Evolutionary conservation across 2,888 invertebrate genomes (phyloP), one percentile per base, ranked within the genome.

Genomic region (Mamestra brassicae): DNA sequence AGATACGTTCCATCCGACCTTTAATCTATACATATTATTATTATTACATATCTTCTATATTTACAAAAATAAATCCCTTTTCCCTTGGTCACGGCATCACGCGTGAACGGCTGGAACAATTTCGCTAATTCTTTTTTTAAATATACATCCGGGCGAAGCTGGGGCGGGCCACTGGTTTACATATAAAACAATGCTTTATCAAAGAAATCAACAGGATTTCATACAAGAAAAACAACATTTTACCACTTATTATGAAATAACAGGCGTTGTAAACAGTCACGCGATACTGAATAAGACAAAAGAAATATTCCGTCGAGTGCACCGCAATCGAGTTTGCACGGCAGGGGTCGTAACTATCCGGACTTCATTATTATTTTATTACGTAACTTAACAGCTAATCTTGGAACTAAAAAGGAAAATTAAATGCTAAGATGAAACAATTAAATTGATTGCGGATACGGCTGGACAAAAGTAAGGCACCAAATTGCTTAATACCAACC

Each of bases 201-300:
- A 52, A 54, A 68, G 4, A 65, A 73, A 73, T 26, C 13, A 54
- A n/a, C 13, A 61, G n/a, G 11, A 11, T 36, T 52, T 13, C 11
- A 4, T n/a, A 38, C 50, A 79, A 58, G 58, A 79, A 75, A 62
- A 52, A 52, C 52, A 36, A 1, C 10, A 65, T 62, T 62, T 82
- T 64, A 10, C 63, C 76, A 69, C 75, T 76, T 74, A 73, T 76
- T 82, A 76, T 17, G 69, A 82, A 81, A 78, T 78, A 78, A 85
- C 71, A 78, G 15, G 77, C 62, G 68, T 73, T 61, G 52, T 57
- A 38, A 60, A 60, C 45, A 79, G 76, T 85, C 83, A 84, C 83
- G 84, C 85, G 67, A 79, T 76, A 66, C 52, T 67, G 38, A 10
- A 52, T 34, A 73, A 71, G 36, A 70, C 61, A 71, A 85, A 85